These are phyloP conservation scores for Cheilosia soror DNA, from an alignment of 2,888 invertebrate species.

Conservation along the genomic window DNA sequence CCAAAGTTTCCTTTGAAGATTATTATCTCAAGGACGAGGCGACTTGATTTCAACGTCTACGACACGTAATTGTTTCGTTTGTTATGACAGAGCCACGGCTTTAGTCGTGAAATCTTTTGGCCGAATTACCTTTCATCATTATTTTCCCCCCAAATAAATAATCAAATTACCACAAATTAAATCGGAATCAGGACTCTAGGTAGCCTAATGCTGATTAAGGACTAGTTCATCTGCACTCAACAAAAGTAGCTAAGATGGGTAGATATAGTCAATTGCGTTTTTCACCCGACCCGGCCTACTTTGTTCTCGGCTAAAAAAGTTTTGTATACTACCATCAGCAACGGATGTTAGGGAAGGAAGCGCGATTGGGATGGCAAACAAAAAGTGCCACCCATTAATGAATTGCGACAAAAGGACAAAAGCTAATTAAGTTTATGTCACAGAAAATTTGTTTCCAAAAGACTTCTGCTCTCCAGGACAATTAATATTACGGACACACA, in stretches of 20 bases:
- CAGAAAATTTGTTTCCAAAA: constrained; percentile 84
- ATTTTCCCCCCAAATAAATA: constrained; percentile 17
- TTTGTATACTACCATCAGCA: constrained; percentile 36
- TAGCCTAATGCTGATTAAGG: constrained; percentile 68
- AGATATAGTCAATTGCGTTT: constrained; percentile 47
- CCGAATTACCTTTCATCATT: constrained; percentile 17
- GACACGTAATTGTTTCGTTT: constrained; percentile 64
- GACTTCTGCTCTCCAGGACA: constrained; percentile 82
- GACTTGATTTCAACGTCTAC: constrained; percentile 27
- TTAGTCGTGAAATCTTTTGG: constrained; percentile 16
- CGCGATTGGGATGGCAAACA: constrained; percentile 11
- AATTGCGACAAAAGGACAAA: constrained; percentile 78
- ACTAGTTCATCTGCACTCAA: constrained; percentile 43
- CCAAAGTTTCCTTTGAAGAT: constrained; percentile 42
- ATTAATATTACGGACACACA: constrained; percentile 80
- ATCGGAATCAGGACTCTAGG: constrained; percentile 64
- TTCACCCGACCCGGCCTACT: constrained; percentile 10
- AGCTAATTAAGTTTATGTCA: constrained; percentile 84
- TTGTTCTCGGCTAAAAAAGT: constrained; percentile 23
- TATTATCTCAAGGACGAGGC: constrained; percentile 39
- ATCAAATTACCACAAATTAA: constrained; percentile 72
- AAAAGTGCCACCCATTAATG: constrained; percentile 59
- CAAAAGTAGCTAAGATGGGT: background rate
- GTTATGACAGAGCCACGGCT: constrained; percentile 43
- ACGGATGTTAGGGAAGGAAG: background rate